phyloP scores from a whole-genome alignment of 2,113 vertebrate genomes.

The Sinocyclocheilus anophthalmus region DNA sequence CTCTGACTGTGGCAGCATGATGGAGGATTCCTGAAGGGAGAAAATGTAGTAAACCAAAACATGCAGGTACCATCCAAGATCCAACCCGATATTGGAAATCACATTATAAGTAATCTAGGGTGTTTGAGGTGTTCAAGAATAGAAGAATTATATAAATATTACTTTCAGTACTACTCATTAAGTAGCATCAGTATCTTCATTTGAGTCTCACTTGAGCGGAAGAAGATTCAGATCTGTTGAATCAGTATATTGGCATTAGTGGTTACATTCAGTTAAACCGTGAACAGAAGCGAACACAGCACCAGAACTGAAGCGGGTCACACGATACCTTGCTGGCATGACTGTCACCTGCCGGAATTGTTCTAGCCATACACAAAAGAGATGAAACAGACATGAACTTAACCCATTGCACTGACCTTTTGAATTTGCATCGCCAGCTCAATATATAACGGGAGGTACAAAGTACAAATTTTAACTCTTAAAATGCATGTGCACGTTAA shows the following conservation, averaged over 20 bases:
- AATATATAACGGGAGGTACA: too few species aligned
- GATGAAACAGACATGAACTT: neutral
- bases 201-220: neutral
- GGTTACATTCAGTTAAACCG: neutral
- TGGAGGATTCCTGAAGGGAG: too few species aligned
- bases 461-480: too few species aligned
- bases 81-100: neutral
- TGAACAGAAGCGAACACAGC: too few species aligned
- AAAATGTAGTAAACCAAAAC: too few species aligned
- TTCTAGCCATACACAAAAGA: conserved; percentile 12
- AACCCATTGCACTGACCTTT: neutral
- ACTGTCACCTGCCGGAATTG: conserved; percentile 6
- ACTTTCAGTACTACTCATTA: neutral
- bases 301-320: conserved; percentile 4
- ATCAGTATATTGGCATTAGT: neutral
- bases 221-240: neutral
- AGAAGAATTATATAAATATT: neutral
- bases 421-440: too few species aligned
- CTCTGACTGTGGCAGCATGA: too few species aligned
- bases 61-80: neutral
- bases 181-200: neutral
- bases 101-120: neutral
- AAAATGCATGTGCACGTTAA: too few species aligned
- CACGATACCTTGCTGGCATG: too few species aligned
- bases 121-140: neutral